A percentile compares a stretch with the other conserved stretches of the same genome.
These are phyloP conservation scores for Dromas ardeola DNA, from an alignment of 2,113 vertebrate genomes.

Conservation along the genomic window DNA sequence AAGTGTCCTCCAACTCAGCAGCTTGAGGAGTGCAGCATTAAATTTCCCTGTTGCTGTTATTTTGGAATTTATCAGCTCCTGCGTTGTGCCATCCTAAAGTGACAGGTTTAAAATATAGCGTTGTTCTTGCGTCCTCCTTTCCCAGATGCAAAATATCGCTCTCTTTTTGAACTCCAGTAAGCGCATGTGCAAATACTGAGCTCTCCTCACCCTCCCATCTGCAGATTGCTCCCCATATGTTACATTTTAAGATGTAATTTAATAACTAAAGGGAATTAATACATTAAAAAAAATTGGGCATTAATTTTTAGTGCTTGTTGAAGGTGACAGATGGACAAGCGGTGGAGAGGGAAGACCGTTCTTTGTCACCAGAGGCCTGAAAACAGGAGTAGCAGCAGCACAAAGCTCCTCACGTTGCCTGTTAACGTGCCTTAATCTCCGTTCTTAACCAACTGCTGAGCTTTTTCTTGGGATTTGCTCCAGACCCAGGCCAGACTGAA, in stretches of 20 bases:
- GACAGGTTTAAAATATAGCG: background rate
- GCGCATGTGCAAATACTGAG: background rate
- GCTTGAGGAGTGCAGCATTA: background rate
- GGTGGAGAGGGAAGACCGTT: background rate
- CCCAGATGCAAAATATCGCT: background rate
- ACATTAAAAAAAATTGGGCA: background rate
- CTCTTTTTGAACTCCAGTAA: background rate
- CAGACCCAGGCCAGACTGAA: background rate
- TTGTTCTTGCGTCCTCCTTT: background rate
- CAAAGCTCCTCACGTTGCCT: background rate
- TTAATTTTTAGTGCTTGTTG: constrained; percentile 17
- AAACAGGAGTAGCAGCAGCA: background rate
- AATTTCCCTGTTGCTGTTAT: background rate
- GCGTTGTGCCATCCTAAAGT: background rate
- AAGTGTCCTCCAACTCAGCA: background rate
- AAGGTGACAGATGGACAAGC: constrained; percentile 15
- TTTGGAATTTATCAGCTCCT: background rate
- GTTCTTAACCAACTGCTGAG: background rate
- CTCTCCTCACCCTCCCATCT: constrained; percentile 8
- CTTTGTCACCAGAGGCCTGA: background rate
- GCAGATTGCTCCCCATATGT: constrained; percentile 37
- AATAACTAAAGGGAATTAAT: constrained; percentile 33
- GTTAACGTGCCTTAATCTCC: background rate
- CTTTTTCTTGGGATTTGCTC: background rate
- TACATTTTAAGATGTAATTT: constrained; percentile 1